phyloP scores from a whole-genome alignment of 2,797 vertebrate species.

The Takifugu rubripes region DNA sequence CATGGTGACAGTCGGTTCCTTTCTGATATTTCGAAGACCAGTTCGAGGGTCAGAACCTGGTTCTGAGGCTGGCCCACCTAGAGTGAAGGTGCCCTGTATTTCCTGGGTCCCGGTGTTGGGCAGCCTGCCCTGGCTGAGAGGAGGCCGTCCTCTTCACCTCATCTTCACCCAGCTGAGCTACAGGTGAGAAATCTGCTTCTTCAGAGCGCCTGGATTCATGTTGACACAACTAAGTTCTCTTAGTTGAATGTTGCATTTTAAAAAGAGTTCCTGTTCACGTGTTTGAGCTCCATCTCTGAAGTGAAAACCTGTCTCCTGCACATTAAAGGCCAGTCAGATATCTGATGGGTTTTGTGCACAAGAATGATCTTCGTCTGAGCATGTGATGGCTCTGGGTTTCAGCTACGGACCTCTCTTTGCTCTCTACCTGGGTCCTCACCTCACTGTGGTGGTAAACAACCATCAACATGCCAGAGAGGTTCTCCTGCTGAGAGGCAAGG shows the following conservation, averaged over 20 bases:
- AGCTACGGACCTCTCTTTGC: conserved; percentile 67
- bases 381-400: not conserved
- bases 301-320: too few relatives aligned
- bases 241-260: too few relatives aligned
- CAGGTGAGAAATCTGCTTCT: conserved; percentile 32
- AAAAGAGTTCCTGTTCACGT: not conserved
- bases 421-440: conserved; percentile 69
- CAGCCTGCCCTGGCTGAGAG: conserved; percentile 74
- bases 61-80: not conserved
- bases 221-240: not conserved
- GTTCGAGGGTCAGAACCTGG: not conserved
- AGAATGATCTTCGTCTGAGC: too few relatives aligned
- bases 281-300: not conserved
- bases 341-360: too few relatives aligned
- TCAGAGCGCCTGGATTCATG: not conserved
- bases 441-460: conserved; percentile 70
- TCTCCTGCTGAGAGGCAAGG: conserved; percentile 66
- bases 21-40: conserved; percentile 1
- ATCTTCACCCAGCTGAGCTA: conserved; percentile 60
- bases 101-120: conserved; percentile 68
- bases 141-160: conserved; percentile 64
- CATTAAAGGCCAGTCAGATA: too few relatives aligned
- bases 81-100: conserved; percentile 57
- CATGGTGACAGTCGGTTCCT: not conserved
- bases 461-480: conserved; percentile 68